These are phyloP conservation scores for Seriola quinqueradiata DNA, from an alignment of 2,113 vertebrate species.

Conservation along the genomic window DNA sequence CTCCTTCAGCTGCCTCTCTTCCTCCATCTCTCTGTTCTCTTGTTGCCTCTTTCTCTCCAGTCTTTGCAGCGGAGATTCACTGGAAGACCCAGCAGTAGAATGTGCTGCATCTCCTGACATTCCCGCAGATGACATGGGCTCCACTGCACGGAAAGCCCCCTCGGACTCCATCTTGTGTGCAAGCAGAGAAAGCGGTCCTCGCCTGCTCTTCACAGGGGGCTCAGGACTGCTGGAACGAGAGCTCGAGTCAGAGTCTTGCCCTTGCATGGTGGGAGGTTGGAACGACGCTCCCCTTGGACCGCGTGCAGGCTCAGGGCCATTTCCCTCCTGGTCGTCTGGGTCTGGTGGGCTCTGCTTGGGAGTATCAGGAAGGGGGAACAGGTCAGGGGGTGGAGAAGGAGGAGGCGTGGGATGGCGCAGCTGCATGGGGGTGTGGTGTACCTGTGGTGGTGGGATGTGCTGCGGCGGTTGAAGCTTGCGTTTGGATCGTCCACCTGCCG, in stretches of 20 bases:
- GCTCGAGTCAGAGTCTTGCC: conserved; percentile 83
- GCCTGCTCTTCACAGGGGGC: conserved; percentile 66
- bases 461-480: conserved; percentile 86
- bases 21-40: conserved; percentile 40
- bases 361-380: conserved; percentile 86
- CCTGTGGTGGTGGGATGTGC: conserved; percentile 84
- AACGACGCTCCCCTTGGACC: conserved; percentile 31
- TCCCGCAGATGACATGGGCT: conserved; percentile 22
- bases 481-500: conserved; percentile 73
- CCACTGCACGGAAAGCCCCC: conserved; percentile 50
- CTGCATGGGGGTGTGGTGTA: conserved; percentile 82
- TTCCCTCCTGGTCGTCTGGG: conserved; percentile 73
- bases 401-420: conserved; percentile 86
- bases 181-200: conserved; percentile 83
- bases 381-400: conserved; percentile 84
- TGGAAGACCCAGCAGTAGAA: conserved; percentile 47
- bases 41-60: conserved; percentile 50
- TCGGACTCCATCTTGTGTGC: conserved; percentile 86
- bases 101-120: conserved; percentile 40
- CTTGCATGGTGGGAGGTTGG: conserved; percentile 66
- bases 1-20: conserved; percentile 45
- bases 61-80: conserved; percentile 37
- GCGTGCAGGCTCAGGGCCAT: conserved; percentile 28
- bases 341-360: conserved; percentile 87
- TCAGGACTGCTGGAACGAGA: conserved; percentile 86